A percentile compares a stretch with the other conserved stretches of the same genome.
Evolutionary conservation across 1,140 invertebrate species (phyloP).

Genomic region (Leptinotarsa defecta): DNA sequence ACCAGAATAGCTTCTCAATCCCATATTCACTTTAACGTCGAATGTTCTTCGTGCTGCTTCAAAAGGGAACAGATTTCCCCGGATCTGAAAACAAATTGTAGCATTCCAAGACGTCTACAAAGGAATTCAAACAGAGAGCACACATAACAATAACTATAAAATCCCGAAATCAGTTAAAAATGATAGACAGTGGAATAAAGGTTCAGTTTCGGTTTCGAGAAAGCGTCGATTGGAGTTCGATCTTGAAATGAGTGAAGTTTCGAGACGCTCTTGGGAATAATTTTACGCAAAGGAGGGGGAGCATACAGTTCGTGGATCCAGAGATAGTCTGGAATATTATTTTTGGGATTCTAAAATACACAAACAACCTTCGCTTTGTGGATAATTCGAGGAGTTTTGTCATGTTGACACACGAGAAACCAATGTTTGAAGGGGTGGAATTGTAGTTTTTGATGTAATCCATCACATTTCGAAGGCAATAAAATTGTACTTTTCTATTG

Average conservation of each 20-base stretch:
- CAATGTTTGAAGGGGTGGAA: no score
- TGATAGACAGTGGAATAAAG: slow-evolving; percentile 12
- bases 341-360: no score
- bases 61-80: neutral
- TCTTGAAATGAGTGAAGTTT: slow-evolving; percentile 13
- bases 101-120: neutral
- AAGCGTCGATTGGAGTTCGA: slow-evolving; percentile 2
- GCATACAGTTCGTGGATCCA: no score
- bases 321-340: no score
- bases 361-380: no score
- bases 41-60: neutral
- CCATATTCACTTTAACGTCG: neutral
- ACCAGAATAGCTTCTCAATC: neutral
- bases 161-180: slow-evolving; percentile 14
- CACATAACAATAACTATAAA: slow-evolving; percentile 15
- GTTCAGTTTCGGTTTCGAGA: slow-evolving; percentile 1
- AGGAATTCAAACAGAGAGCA: slow-evolving; percentile 4
- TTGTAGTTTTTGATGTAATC: no score
- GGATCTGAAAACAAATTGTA: slow-evolving; percentile 8
- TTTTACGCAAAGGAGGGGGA: no score
- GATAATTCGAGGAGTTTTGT: no score
- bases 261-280: neutral
- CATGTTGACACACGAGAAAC: no score
- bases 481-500: no score
- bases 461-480: no score